Percentiles rank a stretch among this genome's conserved stretches.
Evolutionary conservation across 1,140 invertebrate genomes (phyloP).

Genomic region (Anastrepha obliqua): DNA sequence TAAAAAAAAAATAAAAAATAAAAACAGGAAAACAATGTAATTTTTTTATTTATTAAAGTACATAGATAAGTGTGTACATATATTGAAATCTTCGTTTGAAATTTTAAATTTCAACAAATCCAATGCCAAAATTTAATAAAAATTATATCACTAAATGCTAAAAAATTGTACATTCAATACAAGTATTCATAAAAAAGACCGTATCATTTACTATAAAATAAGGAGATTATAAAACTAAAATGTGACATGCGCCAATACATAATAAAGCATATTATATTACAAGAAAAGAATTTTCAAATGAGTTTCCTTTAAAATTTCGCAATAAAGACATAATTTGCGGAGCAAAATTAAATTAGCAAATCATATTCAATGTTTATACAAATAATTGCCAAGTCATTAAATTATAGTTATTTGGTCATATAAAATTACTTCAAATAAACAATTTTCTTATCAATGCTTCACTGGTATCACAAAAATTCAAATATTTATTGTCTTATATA

Average conservation of each 20-base stretch:
- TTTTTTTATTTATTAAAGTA: conserved; percentile 32
- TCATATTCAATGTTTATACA: no score
- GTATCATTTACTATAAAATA: conserved; percentile 17
- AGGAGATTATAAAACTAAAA: neutral
- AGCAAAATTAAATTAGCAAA: no score
- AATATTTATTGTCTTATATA: no score
- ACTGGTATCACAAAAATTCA: no score
- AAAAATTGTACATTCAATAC: conserved; percentile 36
- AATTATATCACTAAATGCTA: conserved; percentile 43
- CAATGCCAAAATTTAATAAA: neutral
- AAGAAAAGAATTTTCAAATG: neutral
- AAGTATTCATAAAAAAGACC: neutral
- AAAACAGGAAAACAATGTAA: neutral
- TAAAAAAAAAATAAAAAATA: neutral
- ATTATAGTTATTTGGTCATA: no score
- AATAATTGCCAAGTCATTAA: no score
- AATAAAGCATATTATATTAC: neutral
- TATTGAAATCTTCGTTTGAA: neutral
- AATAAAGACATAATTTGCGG: no score
- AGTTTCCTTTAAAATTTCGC: no score
- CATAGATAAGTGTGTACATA: neutral
- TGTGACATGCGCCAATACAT: conserved; percentile 15
- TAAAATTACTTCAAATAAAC: no score
- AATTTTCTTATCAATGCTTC: no score
- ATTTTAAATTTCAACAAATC: conserved; percentile 16